A percentile compares a stretch with the other conserved stretches of the same genome.
Evolutionary conservation across 2,113 vertebrate species (phyloP).

Genomic region (Oreotrochilus melanogaster): DNA sequence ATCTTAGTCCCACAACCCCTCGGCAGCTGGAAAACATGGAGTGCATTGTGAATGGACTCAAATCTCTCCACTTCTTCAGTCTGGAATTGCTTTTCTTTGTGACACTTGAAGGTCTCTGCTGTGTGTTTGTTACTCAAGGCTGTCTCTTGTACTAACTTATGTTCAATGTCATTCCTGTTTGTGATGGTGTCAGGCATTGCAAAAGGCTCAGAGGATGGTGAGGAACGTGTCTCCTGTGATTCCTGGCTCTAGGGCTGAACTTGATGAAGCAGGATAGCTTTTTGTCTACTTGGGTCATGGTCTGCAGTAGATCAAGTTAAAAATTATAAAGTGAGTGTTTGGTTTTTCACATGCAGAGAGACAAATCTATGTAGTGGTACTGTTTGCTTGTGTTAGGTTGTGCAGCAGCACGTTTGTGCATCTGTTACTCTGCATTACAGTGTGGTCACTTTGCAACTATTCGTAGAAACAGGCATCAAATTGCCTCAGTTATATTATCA

Average conservation of each 20-base stretch:
- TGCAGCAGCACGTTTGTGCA: not conserved
- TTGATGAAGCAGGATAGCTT: fast-evolving
- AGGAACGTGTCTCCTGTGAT: not conserved
- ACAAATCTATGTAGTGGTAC: not conserved
- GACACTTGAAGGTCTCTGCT: not conserved
- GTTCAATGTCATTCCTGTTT: not conserved
- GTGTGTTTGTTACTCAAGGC: not conserved
- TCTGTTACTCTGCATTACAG: not conserved
- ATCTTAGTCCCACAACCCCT: not conserved
- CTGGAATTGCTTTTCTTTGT: not conserved
- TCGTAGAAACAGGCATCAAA: not conserved
- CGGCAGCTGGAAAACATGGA: conserved; percentile 2
- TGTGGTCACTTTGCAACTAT: not conserved
- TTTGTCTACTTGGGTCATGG: not conserved
- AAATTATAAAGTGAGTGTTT: not conserved
- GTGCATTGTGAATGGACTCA: not conserved
- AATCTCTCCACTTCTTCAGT: not conserved
- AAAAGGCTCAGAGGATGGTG: fast-evolving
- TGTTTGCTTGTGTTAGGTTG: not conserved
- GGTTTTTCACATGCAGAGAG: not conserved
- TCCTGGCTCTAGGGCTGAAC: not conserved
- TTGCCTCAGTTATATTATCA: not conserved
- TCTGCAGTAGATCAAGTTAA: not conserved
- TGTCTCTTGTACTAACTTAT: not conserved
- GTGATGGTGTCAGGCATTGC: not conserved